Base-by-base conservation (phyloP, 2,797 vertebrate genomes). In the Cirrhinus molitorella region DNA sequence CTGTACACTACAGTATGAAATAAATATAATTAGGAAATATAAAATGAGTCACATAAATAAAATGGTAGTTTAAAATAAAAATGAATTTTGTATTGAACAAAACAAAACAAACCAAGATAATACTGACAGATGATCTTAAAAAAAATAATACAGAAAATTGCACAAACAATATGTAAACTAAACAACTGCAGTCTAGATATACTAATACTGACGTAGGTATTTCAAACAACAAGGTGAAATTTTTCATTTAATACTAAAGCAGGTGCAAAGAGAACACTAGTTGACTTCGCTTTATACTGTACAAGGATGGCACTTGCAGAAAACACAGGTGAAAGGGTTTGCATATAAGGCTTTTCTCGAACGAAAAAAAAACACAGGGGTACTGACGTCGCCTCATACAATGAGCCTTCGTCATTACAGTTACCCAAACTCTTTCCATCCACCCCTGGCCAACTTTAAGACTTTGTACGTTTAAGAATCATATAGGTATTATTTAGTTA, bases 1-100 rank as follows among this genome's bases (percentile, higher is more conserved):
- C 97, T 99, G 97, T 98, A 98, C 97, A 99, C 97, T 97, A 97
- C 96, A 99, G 97, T 97, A 97, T 97, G 96, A 98, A 99, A 99
- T 98, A 99, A 99, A 99, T 98, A 98, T 96, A 97, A 98, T 97
- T 97, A 99, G 97, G 97, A 99, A 98, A 98, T 97, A 99, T 97
- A 98, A 98, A 99, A 99, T 97, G 96, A 97, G 96, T 96, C 97
- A 98, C 97, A 99, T 98, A 99, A 99, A 99, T 98, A 98, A 97
- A 98, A 97, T 96, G 96, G 96, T 96, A 96, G 96, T 97, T 96
- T 95, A 96, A 96, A 96, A 96, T 96, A 96, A 97, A 97, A 96
- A 95, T 94, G 92, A 96, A 96, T 94, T 96, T 93, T 90, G 91
- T 93, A 90, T 94, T 94, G 96, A 95, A 94, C 95, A 96, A 94